A percentile compares a stretch with the other conserved stretches of the same genome.
Conservation (phyloP, 2,113 vertebrate genomes). For the Cochlearius cochlearius region DNA sequence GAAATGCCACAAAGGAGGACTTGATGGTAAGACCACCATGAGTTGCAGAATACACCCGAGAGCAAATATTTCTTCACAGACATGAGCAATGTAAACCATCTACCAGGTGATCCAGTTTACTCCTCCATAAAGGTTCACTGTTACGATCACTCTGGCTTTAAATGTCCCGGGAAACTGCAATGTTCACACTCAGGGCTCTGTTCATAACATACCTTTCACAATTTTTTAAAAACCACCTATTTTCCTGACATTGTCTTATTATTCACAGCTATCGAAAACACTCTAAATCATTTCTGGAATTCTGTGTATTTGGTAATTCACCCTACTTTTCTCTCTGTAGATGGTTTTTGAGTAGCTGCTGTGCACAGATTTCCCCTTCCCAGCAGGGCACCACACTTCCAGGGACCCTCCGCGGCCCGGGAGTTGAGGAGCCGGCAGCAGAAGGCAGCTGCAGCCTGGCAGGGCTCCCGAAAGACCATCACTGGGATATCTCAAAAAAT, state of each 20-base stretch:
- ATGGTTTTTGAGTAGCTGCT: not conserved
- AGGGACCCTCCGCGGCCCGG: not conserved
- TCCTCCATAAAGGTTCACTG: accelerated
- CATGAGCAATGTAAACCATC: not conserved
- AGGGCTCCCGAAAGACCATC: not conserved
- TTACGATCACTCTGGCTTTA: accelerated
- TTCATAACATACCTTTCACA: accelerated
- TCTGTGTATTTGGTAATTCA: accelerated
- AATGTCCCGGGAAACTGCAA: accelerated
- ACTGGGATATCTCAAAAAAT: not conserved
- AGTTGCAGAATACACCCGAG: accelerated
- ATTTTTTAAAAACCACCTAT: accelerated
- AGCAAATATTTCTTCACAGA: accelerated
- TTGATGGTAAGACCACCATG: accelerated
- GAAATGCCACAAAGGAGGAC: not conserved
- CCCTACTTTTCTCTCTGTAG: not conserved
- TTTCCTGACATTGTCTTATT: not conserved
- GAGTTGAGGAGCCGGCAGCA: not conserved
- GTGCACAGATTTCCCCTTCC: not conserved
- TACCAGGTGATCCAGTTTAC: accelerated
- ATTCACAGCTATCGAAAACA: accelerated
- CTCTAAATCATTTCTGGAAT: not conserved
- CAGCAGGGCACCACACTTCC: accelerated
- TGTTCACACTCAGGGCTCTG: not conserved
- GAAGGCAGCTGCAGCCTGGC: not conserved